Evolutionary conservation across 2,797 vertebrate species (phyloP), one percentile per base, ranked within the genome.

Genomic region (Sparus aurata): DNA sequence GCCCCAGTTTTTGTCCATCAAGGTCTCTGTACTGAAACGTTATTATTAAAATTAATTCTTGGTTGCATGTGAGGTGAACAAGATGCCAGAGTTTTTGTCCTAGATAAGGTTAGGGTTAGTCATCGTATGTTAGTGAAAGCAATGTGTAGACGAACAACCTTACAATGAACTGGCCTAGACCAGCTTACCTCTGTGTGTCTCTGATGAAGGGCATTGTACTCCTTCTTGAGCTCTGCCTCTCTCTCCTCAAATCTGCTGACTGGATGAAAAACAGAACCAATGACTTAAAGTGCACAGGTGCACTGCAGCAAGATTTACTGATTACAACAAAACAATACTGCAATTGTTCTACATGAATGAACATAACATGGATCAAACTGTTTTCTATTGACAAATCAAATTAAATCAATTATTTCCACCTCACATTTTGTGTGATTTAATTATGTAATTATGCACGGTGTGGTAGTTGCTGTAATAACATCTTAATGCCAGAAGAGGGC

Each of bases 221-320:
- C 98, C 77, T 98, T 99, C 94, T 97, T 99, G 79, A 99, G 95
- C 79, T 99, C 98, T 1, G 97, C 95, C 90, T 99, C 98, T 76
- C 98, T 95, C 88, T 99, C 98, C 72, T 99, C 98, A 84, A 99
- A 93, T 93, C 98, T 97, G 95, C 96, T 95, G 90, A 99, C 98
- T 99, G 90, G 47, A 96, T 91, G 46, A 90, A 76, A 85, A 30
- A 83, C 16, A 60, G 38, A 62, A 55, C 73, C 3, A 69, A 18
- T 22, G 3, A n/a, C 2, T 65, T 2, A 18, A 49, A 27, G 10
- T 34, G 27, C 8, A 61, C 3, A 2, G 12, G 7, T 0, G 9
- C 3, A 45, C 20, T 10, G 20, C 11, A 64, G 0, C 0, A 2
- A 71, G 27, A 16, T 64, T 47, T 16, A 57, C 18, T 25, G 7